Evolutionary conservation across 35 echinoderm and acorn worm species (phyloP), one percentile per base, ranked within the genome.

Genomic region (Apostichopus parvimensis): DNA sequence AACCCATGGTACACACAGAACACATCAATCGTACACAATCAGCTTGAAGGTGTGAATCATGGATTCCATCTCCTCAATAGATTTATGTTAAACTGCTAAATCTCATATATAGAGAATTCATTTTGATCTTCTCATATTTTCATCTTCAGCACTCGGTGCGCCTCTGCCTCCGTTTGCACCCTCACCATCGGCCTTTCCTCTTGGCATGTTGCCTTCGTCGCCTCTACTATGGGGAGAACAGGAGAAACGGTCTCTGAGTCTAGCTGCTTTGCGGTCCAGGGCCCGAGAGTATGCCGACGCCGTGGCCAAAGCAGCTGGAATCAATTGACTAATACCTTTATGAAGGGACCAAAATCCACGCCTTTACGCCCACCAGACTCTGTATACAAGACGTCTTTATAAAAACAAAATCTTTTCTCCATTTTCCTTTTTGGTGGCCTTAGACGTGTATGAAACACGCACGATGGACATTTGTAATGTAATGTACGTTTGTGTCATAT

Each of bases 281-380:
- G 95, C 93, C 23, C 87, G 82, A 68, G 95, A 96, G 77, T 96
- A 96, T 81, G 91, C 90, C 2, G 93, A 96, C 53, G 95, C 95
- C 12, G 93, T 96, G 21, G 93, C 93, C 45, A 85, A 92, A 61
- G 95, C 93, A 11, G 95, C 95, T 11, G 95, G 88, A 25, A 90
- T 90, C 14, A 65, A 90, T 21, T 90, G 86, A 88, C 9, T 79
- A 56, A 82, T 45, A 45, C 34, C 34, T 45, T 45, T 45, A 68
- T 68, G 11, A 45, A 68, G 18, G 64, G 64, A 68, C 64, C 64
- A 68, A 68, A 11, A 9, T 14, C 11, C 64, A 68, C 64, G 64
- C 64, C 64, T 68, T 68, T 14, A 5, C 64, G 18, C 64, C 64
- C 64, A 68, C 64, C 64, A 18, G 64, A 11, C 18, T 68, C 64